Evolutionary conservation across 2,888 invertebrate species (phyloP), one percentile per base, ranked within the genome.

Genomic region (Drosophila macrospina): DNA sequence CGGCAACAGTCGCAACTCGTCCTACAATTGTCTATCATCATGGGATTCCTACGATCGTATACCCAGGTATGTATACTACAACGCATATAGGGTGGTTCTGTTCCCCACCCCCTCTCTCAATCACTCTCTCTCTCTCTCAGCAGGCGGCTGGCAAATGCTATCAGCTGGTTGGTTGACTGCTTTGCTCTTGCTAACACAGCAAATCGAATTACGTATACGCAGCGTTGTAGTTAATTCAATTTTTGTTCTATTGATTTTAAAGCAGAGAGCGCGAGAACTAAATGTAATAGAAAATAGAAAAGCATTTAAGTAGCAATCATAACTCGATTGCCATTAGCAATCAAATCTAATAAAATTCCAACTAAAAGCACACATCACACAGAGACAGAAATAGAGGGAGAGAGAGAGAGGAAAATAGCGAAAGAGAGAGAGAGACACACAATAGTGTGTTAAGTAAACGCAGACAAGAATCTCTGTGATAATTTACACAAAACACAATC

Each of bases 11-110:
- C 95, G 96, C 93, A 96, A 97, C 93, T 96, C 95, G 92, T 97
- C 97, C 69, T 97, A 97, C 93, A 97, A 97, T 93, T 97, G 97
- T 93, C 94, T 97, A 90, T 96, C 96, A 74, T 96, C 96, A 92
- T 97, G 97, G 97, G 97, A 97, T 93, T 97, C 97, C 92, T 97
- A 97, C 93, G 97, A 97, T 92, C 95, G 94, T 91, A 97, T 97
- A 93, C 97, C 97, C 86, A 97, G 97, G 97, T 97, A 88, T 90
- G 90, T 80, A 59, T 10, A n/a, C 20, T 20, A 30, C 39, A n/a
- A n/a, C n/a, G n/a, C 30, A 16, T 42, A 26, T n/a, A 48, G 2
- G 20, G 30, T 5, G 15, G 11, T 15, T 7, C 0, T 3, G n/a
- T 13, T 24, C 6, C 5, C 5, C 11, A 3, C 8, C 8, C 6